Conservation (phyloP, 2,797 vertebrate genomes). For the Carduelis carduelis region DNA sequence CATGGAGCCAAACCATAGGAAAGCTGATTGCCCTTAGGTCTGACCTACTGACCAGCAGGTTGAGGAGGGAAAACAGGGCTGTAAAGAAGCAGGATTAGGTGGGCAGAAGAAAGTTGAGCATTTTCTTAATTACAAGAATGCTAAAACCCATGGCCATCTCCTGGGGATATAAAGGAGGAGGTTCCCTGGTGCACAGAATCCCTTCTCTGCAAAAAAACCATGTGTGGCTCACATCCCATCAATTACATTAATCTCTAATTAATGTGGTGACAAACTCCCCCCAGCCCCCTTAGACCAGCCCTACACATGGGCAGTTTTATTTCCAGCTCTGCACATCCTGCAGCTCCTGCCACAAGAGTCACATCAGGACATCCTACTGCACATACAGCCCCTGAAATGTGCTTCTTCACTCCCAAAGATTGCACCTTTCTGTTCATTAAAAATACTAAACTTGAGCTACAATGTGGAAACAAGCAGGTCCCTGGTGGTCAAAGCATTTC, state of each 20-base stretch:
- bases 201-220: neutral
- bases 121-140: neutral
- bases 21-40: neutral
- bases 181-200: neutral
- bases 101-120: neutral
- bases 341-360: neutral
- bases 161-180: neutral
- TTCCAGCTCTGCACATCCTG: neutral
- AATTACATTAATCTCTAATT: neutral
- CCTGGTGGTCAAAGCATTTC: neutral
- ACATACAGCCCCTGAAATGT: neutral
- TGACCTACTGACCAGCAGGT: neutral
- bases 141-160: neutral
- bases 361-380: neutral
- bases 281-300: neutral
- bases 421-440: neutral
- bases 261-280: neutral
- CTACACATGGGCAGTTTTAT: accelerated
- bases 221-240: neutral
- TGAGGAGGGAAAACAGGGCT: neutral
- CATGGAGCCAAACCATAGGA: neutral
- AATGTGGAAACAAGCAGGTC: neutral
- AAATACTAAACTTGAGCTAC: neutral
- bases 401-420: neutral
- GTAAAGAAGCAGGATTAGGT: neutral